Evolutionary conservation across 2,888 invertebrate genomes (phyloP).

Genomic region (Eubasilissa splendida): DNA sequence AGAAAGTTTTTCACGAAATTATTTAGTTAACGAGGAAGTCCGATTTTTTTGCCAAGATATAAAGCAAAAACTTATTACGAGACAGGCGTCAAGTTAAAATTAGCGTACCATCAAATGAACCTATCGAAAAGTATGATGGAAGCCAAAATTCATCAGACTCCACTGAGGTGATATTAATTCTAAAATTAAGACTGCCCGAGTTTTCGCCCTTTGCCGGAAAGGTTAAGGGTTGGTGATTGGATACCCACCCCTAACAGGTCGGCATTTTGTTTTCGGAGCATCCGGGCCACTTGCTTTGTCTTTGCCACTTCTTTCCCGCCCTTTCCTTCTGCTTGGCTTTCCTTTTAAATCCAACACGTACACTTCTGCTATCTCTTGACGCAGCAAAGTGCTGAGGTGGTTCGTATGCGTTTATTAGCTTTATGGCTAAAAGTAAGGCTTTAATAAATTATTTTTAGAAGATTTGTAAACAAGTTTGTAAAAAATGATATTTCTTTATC

Average conservation of each 20-base stretch:
- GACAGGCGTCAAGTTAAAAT: neutral
- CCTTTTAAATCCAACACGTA: slow-evolving; percentile 22
- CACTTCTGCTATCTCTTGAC: slow-evolving; percentile 29
- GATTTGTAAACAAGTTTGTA: too few relatives aligned
- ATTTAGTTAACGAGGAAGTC: too few relatives aligned
- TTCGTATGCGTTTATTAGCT: slow-evolving; percentile 13
- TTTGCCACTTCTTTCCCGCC: slow-evolving; percentile 45
- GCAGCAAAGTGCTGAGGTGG: neutral
- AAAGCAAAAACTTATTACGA: neutral
- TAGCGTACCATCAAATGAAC: slow-evolving; percentile 2
- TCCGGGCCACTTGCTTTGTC: slow-evolving; percentile 53
- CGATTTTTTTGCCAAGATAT: too few relatives aligned
- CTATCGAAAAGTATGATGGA: slow-evolving; percentile 18
- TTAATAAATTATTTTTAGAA: too few relatives aligned
- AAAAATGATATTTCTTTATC: too few relatives aligned
- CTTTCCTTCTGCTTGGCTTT: slow-evolving; percentile 20
- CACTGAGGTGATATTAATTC: slow-evolving; percentile 31
- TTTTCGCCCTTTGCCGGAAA: slow-evolving; percentile 10
- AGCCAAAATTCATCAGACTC: slow-evolving; percentile 28
- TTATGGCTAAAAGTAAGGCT: neutral
- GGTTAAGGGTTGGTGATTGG: slow-evolving; percentile 20
- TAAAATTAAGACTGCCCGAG: slow-evolving; percentile 23
- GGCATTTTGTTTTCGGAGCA: slow-evolving; percentile 45
- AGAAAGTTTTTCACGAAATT: too few relatives aligned
- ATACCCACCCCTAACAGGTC: slow-evolving; percentile 13